phyloP scores from a whole-genome alignment of 1,140 invertebrate genomes.

The Hycleus phaleratus region DNA sequence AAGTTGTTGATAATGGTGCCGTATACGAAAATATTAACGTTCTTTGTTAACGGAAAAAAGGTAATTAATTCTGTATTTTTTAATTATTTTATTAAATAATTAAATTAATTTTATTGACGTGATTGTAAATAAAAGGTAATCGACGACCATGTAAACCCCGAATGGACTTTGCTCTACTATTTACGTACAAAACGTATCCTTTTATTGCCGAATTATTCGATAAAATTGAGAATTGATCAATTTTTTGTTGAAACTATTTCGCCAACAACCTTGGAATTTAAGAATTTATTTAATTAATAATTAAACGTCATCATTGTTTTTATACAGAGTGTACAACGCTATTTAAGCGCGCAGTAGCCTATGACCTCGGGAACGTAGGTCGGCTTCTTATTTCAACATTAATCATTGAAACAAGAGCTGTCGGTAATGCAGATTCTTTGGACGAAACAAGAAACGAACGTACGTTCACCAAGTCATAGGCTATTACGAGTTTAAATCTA shows the following conservation, averaged over 20 bases:
- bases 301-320: too few relatives aligned
- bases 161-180: conserved; percentile 79
- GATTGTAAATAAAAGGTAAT: not conserved
- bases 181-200: conserved; percentile 69
- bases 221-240: not conserved
- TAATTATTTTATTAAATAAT: not conserved
- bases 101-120: not conserved
- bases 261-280: not conserved
- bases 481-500: too few relatives aligned
- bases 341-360: too few relatives aligned
- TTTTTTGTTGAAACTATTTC: not conserved
- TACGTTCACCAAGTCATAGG: too few relatives aligned
- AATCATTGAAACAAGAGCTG: too few relatives aligned
- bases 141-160: conserved; percentile 70
- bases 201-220: conserved; percentile 26
- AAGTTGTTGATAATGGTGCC: too few relatives aligned
- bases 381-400: too few relatives aligned
- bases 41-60: conserved; percentile 47
- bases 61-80: conserved; percentile 28
- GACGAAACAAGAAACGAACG: too few relatives aligned
- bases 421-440: too few relatives aligned
- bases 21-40: conserved; percentile 30
- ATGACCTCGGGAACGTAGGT: too few relatives aligned
- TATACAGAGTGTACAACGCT: too few relatives aligned
- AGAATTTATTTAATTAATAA: too few relatives aligned